Evolutionary conservation across 1,140 invertebrate species (phyloP), one percentile per base, ranked within the genome.

Genomic region (Subanguina moxae): DNA sequence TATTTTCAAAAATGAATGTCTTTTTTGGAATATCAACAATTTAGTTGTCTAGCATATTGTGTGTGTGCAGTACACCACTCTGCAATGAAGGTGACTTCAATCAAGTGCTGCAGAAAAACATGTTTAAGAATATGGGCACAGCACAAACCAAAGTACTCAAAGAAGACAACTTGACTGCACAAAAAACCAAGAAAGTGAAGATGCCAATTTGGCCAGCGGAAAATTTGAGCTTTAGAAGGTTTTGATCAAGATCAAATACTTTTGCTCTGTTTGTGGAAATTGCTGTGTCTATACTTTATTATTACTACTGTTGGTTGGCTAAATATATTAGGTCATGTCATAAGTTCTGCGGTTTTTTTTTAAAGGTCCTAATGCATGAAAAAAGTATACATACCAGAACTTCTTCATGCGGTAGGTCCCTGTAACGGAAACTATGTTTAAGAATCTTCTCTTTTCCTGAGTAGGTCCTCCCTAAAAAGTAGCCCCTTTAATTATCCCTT

Each of bases 41-140:
- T 69, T 62, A 69, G 67, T 1, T n/a, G 15, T 69, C 67, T 3
- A 69, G 57, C 61, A n/a, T 69, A n/a, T 57, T 69, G 46, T 69
- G 67, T 45, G 67, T 72, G 28, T 69, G 67, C 38, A 68, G 66
- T 23, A 32, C 38, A 25, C 19, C 59, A 21, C 19, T 70, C 15
- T 69, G 67, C 68, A 69, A 69, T 72, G 42, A 7, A 1, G 67
- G 67, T 5, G 21, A n/a, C n/a, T 15, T 63, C 25, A 15, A 57
- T 19, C 71, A 69, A 1, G 70, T 69, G 15, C 19, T 69, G 13
- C 27, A 69, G 3, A 46, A 68, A 25, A 72, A 28, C 15, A 42
- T 69, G 17, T 28, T 72, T 15, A 59, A n/a, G n/a, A 59, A 19
- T 64, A 21, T 64, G 42, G 25, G 45, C 3, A 38, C 42, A n/a